Conservation (phyloP, 2,888 invertebrate species). For the Machimus rusticus region DNA sequence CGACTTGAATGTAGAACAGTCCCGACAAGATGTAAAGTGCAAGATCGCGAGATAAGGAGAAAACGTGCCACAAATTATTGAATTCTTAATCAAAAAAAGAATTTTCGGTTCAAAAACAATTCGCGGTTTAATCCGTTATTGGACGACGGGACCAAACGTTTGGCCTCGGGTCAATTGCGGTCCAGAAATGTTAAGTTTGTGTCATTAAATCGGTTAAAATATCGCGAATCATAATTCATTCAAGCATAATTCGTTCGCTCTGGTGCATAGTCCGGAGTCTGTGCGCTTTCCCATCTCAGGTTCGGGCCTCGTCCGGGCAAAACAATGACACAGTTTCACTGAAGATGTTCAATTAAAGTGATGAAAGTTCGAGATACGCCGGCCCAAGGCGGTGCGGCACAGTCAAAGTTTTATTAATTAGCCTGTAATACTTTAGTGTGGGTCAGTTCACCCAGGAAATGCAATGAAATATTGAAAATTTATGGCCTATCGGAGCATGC, state of each 20-base stretch:
- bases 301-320: not conserved
- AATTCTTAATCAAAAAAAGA: constrained; percentile 20
- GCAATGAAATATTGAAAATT: not conserved
- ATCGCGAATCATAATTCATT: constrained; percentile 16
- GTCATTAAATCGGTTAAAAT: constrained; percentile 21
- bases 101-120: not conserved
- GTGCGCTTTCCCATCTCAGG: not conserved
- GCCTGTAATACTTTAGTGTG: not conserved
- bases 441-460: not conserved
- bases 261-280: not conserved
- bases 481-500: not conserved
- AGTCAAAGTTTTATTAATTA: not conserved
- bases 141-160: not conserved
- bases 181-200: not conserved
- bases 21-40: constrained; percentile 2
- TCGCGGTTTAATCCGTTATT: constrained; percentile 18
- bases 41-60: not conserved
- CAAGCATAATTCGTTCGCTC: not conserved
- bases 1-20: constrained; percentile 1
- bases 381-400: not conserved
- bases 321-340: constrained; percentile 14
- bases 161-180: constrained; percentile 6
- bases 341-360: constrained; percentile 19
- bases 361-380: constrained; percentile 16
- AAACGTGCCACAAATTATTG: constrained; percentile 14